Conservation (phyloP, 1,140 invertebrate genomes). For the Copidosoma floridanum region DNA sequence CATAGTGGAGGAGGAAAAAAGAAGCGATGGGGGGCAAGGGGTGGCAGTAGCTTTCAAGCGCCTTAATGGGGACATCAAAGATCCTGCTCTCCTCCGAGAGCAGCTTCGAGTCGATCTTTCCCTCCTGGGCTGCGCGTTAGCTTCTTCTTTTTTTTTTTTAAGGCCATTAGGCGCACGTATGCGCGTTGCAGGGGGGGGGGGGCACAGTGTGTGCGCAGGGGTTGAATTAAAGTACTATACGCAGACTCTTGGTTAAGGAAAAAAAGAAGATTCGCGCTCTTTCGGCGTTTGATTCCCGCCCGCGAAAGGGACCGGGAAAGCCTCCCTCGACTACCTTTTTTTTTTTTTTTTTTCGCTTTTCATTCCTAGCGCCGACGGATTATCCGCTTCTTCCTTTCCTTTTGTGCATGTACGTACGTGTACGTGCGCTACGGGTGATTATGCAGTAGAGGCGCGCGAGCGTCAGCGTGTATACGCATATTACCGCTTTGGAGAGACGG, state of each 20-base stretch:
- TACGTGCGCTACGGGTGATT: too few relatives aligned
- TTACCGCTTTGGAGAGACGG: neutral
- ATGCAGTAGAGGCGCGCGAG: too few relatives aligned
- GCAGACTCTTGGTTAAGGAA: too few relatives aligned
- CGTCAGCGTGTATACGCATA: neutral
- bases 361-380: constrained; percentile 20
- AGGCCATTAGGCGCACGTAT: constrained; percentile 27
- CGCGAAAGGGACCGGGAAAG: too few relatives aligned
- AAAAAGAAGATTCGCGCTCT: too few relatives aligned
- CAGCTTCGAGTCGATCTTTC: constrained; percentile 15
- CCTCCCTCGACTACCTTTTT: too few relatives aligned
- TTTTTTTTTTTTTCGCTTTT: too few relatives aligned
- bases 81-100: neutral
- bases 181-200: constrained; percentile 24
- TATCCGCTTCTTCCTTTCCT: constrained; percentile 9
- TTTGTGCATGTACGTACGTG: too few relatives aligned
- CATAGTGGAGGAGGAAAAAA: neutral
- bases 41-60: neutral
- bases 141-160: neutral
- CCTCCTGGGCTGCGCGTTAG: neutral
- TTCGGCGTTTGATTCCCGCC: too few relatives aligned
- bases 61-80: constrained; percentile 24
- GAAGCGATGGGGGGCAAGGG: neutral
- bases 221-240: too few relatives aligned
- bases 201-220: too few relatives aligned